Evolutionary conservation across 53 echinoderm and acorn worm species (phyloP).

Genomic region (Astropecten irregularis): DNA sequence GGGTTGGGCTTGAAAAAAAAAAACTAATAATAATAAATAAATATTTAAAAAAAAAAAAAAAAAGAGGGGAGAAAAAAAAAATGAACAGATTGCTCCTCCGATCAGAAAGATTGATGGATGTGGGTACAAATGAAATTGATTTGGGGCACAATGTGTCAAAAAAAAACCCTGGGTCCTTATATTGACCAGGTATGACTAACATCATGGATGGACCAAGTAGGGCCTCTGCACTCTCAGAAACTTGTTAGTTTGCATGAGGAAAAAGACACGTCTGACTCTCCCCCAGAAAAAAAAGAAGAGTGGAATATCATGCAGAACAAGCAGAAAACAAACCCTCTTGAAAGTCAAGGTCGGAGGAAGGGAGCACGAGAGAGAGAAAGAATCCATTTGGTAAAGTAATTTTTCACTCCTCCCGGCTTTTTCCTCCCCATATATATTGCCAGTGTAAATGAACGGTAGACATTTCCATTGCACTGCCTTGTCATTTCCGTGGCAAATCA

Average conservation of each 20-base stretch:
- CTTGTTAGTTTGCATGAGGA: background rate
- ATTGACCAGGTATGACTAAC: background rate
- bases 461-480: conserved; percentile 21
- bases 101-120: background rate
- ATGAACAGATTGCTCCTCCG: too few relatives aligned
- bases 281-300: background rate
- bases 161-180: background rate
- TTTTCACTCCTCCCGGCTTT: too few relatives aligned
- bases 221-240: background rate
- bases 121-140: background rate
- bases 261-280: too few relatives aligned
- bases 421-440: too few relatives aligned
- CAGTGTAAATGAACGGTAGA: conserved; percentile 27
- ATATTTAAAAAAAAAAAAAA: too few relatives aligned
- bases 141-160: background rate
- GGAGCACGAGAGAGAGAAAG: too few relatives aligned
- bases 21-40: too few relatives aligned
- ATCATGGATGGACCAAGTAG: background rate
- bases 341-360: conserved; percentile 39
- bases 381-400: conserved; percentile 51
- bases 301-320: background rate
- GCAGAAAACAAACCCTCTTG: conserved; percentile 1
- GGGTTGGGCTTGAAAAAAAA: too few relatives aligned
- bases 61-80: too few relatives aligned
- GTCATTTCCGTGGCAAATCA: conserved; percentile 36